These are phyloP conservation scores for Cynocephalus volans DNA, from an alignment of 2,113 vertebrate species.

Conservation along the genomic window DNA sequence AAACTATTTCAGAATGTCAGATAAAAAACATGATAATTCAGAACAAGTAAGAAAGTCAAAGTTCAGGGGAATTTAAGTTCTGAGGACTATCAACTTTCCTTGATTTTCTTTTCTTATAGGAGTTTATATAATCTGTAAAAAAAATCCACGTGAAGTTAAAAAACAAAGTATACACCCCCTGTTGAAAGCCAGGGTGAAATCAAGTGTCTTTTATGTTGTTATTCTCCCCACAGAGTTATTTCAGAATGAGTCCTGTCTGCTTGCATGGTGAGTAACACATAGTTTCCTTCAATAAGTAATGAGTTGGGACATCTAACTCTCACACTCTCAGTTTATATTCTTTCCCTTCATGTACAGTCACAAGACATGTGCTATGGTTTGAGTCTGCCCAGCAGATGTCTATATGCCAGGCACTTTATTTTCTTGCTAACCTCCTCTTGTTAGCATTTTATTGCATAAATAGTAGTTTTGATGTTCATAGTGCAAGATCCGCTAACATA, in stretches of 20 bases:
- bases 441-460: slow-evolving; percentile 19
- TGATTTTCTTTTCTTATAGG: background rate
- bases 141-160: background rate
- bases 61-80: slow-evolving; percentile 8
- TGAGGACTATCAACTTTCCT: background rate
- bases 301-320: background rate
- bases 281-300: background rate
- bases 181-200: slow-evolving; percentile 16
- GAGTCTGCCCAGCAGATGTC: background rate
- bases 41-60: slow-evolving; percentile 11
- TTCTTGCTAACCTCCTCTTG: background rate
- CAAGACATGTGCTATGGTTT: background rate
- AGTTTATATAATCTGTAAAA: background rate
- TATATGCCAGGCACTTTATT: background rate
- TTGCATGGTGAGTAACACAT: background rate
- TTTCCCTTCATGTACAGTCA: background rate
- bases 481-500: background rate
- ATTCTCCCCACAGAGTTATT: background rate
- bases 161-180: background rate
- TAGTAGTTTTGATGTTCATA: background rate
- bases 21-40: background rate
- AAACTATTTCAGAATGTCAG: slow-evolving; percentile 9
- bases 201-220: background rate
- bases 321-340: background rate
- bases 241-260: background rate